These are phyloP conservation scores for Cepaea nemoralis DNA, from an alignment of 1,140 invertebrate genomes.

Conservation along the genomic window DNA sequence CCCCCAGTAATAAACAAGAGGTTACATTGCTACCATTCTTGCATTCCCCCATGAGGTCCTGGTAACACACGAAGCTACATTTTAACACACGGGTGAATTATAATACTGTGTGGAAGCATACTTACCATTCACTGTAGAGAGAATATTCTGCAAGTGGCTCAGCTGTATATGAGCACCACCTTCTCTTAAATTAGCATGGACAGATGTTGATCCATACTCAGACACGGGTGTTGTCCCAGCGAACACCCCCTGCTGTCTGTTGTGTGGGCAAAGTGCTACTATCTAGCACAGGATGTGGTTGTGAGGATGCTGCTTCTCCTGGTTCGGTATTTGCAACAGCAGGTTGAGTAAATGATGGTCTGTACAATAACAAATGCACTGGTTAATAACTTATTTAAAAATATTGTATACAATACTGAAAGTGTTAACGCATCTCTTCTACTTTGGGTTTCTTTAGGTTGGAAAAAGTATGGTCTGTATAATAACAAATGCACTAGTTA, in stretches of 20 bases:
- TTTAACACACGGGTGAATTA: no score
- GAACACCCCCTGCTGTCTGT: conserved; percentile 44
- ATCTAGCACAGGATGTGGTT: conserved; percentile 65
- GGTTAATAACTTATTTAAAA: background rate
- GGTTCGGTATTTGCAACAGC: conserved; percentile 64
- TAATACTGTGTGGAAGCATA: no score
- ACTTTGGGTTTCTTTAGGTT: no score
- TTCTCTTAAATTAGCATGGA: conserved; percentile 12
- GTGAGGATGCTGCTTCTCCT: conserved; percentile 68
- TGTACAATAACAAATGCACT: background rate
- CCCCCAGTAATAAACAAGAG: no score
- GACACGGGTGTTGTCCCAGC: conserved; percentile 53
- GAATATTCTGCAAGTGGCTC: conserved; percentile 89
- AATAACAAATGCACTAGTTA: background rate
- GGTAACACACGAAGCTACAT: no score
- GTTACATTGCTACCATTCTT: no score
- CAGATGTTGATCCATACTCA: background rate
- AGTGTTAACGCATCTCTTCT: no score
- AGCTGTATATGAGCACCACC: conserved; percentile 77
- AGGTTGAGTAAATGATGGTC: conserved; percentile 48
- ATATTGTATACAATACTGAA: background rate
- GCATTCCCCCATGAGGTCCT: no score
- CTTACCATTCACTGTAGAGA: conserved; percentile 80
- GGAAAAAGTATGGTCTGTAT: conserved; percentile 2
- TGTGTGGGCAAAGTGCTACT: conserved; percentile 62